These are phyloP conservation scores for Spinibarbus caldwelli DNA, from an alignment of 2,797 vertebrate species.

Conservation along the genomic window DNA sequence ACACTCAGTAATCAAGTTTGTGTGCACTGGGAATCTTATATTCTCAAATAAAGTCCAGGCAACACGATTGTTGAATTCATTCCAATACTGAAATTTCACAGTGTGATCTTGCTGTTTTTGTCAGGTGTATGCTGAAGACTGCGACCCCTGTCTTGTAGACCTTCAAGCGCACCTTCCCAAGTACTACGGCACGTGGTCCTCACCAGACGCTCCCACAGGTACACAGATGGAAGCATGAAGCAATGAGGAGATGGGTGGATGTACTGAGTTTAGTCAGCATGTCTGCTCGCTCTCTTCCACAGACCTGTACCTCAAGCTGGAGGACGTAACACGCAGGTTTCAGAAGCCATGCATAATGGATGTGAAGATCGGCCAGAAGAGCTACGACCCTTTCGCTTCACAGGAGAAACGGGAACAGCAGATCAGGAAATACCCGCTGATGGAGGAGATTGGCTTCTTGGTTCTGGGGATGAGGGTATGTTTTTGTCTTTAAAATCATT, in stretches of 20 bases:
- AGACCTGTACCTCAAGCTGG: slow-evolving; percentile 97
- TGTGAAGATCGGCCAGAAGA: slow-evolving; percentile 95
- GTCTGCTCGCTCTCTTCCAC: background rate
- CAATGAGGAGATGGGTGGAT: background rate
- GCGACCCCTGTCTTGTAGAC: slow-evolving; percentile 85
- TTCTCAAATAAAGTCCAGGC: background rate
- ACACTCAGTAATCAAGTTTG: background rate
- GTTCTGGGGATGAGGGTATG: slow-evolving; percentile 98
- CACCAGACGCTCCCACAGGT: slow-evolving; percentile 91
- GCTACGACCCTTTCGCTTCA: slow-evolving; percentile 95
- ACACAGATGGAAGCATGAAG: slow-evolving; percentile 41
- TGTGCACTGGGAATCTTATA: background rate
- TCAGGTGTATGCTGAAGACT: slow-evolving; percentile 90
- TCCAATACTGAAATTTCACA: background rate
- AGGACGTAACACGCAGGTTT: slow-evolving; percentile 94
- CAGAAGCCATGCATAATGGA: slow-evolving; percentile 98
- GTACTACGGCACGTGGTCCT: slow-evolving; percentile 94
- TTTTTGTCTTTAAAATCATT: background rate
- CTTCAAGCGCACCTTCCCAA: slow-evolving; percentile 90
- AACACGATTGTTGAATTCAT: background rate
- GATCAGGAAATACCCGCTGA: slow-evolving; percentile 95
- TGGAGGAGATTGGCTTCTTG: slow-evolving; percentile 98
- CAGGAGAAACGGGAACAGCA: slow-evolving; percentile 96
- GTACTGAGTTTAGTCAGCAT: background rate
- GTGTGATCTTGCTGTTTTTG: slow-evolving; percentile 14